Percentiles rank a stretch among this genome's conserved stretches.
These are phyloP conservation scores for Origma solitaria DNA, from an alignment of 2,113 vertebrate genomes.

Conservation along the genomic window DNA sequence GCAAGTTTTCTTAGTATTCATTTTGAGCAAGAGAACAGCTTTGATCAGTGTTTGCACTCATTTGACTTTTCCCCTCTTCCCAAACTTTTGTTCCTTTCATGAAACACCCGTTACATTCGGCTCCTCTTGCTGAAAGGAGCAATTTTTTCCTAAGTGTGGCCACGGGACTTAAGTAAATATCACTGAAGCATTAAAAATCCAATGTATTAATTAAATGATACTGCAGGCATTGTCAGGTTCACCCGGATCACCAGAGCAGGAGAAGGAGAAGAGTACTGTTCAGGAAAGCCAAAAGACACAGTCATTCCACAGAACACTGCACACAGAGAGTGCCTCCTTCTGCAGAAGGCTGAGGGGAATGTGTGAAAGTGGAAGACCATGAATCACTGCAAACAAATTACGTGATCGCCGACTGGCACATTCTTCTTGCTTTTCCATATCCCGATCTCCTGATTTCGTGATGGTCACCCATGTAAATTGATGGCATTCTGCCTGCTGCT, in stretches of 20 bases:
- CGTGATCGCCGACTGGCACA: not conserved
- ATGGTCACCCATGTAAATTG: not conserved
- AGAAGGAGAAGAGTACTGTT: not conserved
- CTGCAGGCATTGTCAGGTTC: not conserved
- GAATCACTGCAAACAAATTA: conserved; percentile 19
- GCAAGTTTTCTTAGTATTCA: conserved; percentile 49
- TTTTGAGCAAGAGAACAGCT: conserved; percentile 32
- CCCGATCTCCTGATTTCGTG: not conserved
- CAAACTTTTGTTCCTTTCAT: conserved; percentile 33
- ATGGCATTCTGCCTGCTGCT: not conserved
- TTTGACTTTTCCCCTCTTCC: conserved; percentile 40
- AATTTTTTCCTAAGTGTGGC: not conserved
- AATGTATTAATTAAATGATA: not conserved
- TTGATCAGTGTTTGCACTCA: conserved; percentile 29
- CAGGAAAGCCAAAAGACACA: rapidly evolving
- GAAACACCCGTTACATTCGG: not conserved
- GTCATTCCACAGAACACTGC: not conserved
- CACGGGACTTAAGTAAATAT: not conserved
- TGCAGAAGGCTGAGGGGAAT: not conserved
- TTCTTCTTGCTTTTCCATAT: not conserved
- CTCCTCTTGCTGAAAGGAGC: not conserved
- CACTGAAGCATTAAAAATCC: not conserved
- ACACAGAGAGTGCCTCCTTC: not conserved
- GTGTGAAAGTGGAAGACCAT: not conserved
- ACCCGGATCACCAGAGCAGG: not conserved